Base-by-base conservation (phyloP, 2,888 invertebrate species). In the Thecocarcelia acutangulata region DNA sequence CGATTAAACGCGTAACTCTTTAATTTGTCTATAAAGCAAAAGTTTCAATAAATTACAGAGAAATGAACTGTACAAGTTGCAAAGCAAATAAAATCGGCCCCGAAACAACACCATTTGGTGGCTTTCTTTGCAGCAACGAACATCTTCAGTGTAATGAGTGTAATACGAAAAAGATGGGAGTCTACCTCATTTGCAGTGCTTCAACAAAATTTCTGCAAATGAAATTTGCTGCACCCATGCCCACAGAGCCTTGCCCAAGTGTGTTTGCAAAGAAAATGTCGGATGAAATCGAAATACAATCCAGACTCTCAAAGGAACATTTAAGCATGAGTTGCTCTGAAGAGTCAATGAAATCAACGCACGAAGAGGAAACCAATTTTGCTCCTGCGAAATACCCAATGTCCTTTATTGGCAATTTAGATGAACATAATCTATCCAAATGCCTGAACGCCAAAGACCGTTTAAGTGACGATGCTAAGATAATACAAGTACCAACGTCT, bases 1-100 rank as follows among this genome's bases (percentile, higher is more conserved):
- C 33, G 17, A 48, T 8, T 37, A 12, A 17, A n/a, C 63, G 63
- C 37, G 63, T 37, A 24, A 24, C 8, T 37, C 13, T 48, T 19
- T 9, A 13, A 19, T 28, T 44, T 61, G 4, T 24, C 15, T 40
- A 13, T 13, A 61, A 4, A 33, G 37, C 12, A 15, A 5, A 5
- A 58, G 12, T n/a, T 61, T 50, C 44, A 52, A 19, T 12, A 9
- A 54, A 54, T 17, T 13, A 19, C 24, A n/a, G 24, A 69, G 75
- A 58, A 50, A 85, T 85, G 85, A 80, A 84, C 54, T 85, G 85
- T 77, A 63, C 75, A 24, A 59, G 56, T 24, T 85, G 85, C 44
- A 81, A 78, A 70, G 59, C 61, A 44, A 81, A 83, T n/a, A 83
- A 83, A 76, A 84, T 85, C 44, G 76, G 74, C n/a, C 84, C 84